A percentile compares a stretch with the other conserved stretches of the same genome.
Conservation (phyloP, 2,113 vertebrate species). For the Dicrurus megarhynchus region DNA sequence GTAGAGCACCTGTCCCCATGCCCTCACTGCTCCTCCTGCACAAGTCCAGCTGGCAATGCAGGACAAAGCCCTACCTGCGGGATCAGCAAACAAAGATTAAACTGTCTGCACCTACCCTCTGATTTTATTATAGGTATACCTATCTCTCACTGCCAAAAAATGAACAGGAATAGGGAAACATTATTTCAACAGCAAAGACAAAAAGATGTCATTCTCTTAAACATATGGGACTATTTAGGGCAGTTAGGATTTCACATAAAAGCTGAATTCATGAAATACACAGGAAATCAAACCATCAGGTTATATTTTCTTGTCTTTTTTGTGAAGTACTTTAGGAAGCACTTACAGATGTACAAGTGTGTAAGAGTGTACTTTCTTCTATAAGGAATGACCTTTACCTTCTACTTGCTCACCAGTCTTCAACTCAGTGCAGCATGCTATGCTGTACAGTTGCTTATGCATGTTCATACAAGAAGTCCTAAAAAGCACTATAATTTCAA, state of each 20-base stretch:
- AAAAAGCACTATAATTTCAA: background rate
- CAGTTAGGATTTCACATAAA: background rate
- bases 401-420: background rate
- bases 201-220: background rate
- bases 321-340: background rate
- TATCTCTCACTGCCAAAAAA: background rate
- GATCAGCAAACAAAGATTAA: background rate
- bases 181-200: background rate
- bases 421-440: background rate
- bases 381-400: background rate
- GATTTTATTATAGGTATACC: background rate
- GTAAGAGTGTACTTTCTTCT: background rate
- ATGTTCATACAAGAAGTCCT: background rate
- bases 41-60: fast-evolving
- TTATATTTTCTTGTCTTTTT: background rate
- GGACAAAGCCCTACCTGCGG: background rate
- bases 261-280: background rate
- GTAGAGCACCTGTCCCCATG: fast-evolving
- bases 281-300: background rate
- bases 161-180: background rate
- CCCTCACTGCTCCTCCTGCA: background rate
- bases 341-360: background rate
- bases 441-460: background rate
- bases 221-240: background rate
- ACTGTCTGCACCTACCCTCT: background rate